These are phyloP conservation scores for Brienomyrus brachyistius DNA, from an alignment of 2,113 vertebrate species.

Conservation along the genomic window DNA sequence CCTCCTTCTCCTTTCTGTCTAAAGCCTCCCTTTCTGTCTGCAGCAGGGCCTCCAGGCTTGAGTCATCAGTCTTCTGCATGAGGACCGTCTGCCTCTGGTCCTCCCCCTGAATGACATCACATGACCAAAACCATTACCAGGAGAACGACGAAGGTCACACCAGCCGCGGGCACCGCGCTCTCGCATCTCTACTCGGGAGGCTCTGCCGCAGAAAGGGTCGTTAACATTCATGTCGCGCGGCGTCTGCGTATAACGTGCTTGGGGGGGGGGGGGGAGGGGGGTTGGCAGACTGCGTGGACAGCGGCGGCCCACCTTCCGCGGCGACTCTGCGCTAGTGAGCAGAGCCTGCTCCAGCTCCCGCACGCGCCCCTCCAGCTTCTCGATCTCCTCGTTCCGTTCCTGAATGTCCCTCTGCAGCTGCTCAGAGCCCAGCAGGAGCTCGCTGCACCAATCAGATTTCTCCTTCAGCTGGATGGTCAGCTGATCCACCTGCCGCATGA, in stretches of 20 bases:
- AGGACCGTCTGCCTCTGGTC: constrained; percentile 70
- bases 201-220: neutral
- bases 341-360: constrained; percentile 86
- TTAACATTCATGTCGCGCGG: neutral
- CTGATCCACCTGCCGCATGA: constrained; percentile 71
- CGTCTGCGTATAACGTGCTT: neutral
- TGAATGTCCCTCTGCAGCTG: constrained; percentile 82
- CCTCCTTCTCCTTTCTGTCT: constrained; percentile 96
- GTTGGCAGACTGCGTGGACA: neutral
- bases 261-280: neutral
- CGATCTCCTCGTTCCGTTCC: constrained; percentile 88
- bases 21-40: constrained; percentile 91
- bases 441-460: constrained; percentile 92
- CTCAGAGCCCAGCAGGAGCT: constrained; percentile 82
- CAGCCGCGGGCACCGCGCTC: too few species aligned
- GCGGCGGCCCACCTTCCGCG: constrained; percentile 66
- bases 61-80: constrained; percentile 57
- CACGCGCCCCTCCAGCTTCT: constrained; percentile 79
- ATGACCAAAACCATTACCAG: neutral
- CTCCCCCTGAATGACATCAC: constrained; percentile 62
- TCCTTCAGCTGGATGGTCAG: constrained; percentile 82
- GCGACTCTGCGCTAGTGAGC: constrained; percentile 68
- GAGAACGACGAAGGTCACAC: too few species aligned
- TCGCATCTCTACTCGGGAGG: neutral
- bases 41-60: constrained; percentile 78